Evolutionary conservation across 2,888 invertebrate species (phyloP).

Genomic region (Melikaiella ostensackeni): DNA sequence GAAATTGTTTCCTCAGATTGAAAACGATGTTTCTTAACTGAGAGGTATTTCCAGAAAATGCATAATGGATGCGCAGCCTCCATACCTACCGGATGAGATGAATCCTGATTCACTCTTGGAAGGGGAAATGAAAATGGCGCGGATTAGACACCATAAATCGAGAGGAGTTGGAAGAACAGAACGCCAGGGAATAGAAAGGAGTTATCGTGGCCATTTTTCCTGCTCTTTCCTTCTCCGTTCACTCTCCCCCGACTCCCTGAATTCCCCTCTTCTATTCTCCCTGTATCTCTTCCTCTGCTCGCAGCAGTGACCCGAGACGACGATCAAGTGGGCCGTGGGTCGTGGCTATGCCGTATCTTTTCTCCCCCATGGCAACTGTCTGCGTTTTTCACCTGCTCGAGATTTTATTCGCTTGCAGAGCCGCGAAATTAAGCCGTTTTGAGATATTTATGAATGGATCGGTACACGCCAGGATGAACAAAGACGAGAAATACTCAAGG

Average conservation of each 20-base stretch:
- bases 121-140: slow-evolving; percentile 48
- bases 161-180: slow-evolving; percentile 50
- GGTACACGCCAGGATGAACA: slow-evolving; percentile 64
- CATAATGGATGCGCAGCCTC: neutral
- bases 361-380: slow-evolving; percentile 64
- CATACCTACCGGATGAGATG: slow-evolving; percentile 24
- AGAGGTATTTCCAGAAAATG: neutral
- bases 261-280: slow-evolving; percentile 35
- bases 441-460: slow-evolving; percentile 77
- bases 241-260: slow-evolving; percentile 45
- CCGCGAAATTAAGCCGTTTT: slow-evolving; percentile 77
- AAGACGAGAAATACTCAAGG: slow-evolving; percentile 58
- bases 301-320: slow-evolving; percentile 68
- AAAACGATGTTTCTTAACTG: neutral
- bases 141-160: slow-evolving; percentile 61
- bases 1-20: neutral
- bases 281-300: slow-evolving; percentile 40
- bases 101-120: slow-evolving; percentile 36
- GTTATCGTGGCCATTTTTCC: slow-evolving; percentile 67
- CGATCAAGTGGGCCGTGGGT: slow-evolving; percentile 69
- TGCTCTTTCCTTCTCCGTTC: slow-evolving; percentile 52
- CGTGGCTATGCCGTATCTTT: slow-evolving; percentile 60
- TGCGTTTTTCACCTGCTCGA: slow-evolving; percentile 73
- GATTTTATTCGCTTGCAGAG: slow-evolving; percentile 73
- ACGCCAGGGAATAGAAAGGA: slow-evolving; percentile 56